Conservation (phyloP, 1,140 invertebrate species). For the Ceratina calcarata region DNA sequence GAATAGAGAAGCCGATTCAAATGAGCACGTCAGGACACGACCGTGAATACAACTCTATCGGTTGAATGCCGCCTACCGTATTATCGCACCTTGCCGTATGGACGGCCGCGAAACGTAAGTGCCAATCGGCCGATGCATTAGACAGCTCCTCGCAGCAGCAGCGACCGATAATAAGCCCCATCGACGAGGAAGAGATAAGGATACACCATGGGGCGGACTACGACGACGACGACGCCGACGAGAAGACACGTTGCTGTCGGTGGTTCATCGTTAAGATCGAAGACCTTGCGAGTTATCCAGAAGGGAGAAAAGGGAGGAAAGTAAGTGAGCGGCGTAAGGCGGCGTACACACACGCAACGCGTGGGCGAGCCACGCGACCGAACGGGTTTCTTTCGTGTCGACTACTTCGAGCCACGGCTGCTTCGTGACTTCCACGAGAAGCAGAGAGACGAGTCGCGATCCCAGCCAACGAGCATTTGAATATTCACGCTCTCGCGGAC, state of each 20-base stretch:
- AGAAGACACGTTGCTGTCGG: conserved; percentile 16
- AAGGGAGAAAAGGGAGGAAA: neutral
- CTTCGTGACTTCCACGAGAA: conserved; percentile 55
- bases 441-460: conserved; percentile 28
- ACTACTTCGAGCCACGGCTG: conserved; percentile 36
- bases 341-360: conserved; percentile 64
- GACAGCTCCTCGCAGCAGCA: conserved; percentile 12
- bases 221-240: conserved; percentile 24
- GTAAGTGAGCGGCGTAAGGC: conserved; percentile 46
- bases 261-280: conserved; percentile 55
- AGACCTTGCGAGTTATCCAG: conserved; percentile 46
- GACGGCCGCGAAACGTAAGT: conserved; percentile 28
- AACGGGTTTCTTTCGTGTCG: conserved; percentile 68
- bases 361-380: conserved; percentile 75
- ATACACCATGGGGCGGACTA: neutral
- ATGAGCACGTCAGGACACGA: conserved; percentile 22
- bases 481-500: conserved; percentile 50
- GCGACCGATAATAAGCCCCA: conserved; percentile 47
- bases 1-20: conserved; percentile 34
- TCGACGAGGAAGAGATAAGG: conserved; percentile 42
- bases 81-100: conserved; percentile 32
- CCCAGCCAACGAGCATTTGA: conserved; percentile 37
- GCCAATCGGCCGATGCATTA: conserved; percentile 39
- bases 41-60: conserved; percentile 41
- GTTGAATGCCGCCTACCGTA: conserved; percentile 40